These are phyloP conservation scores for Crocallis elinguaria DNA, from an alignment of 2,888 invertebrate species.

Conservation along the genomic window DNA sequence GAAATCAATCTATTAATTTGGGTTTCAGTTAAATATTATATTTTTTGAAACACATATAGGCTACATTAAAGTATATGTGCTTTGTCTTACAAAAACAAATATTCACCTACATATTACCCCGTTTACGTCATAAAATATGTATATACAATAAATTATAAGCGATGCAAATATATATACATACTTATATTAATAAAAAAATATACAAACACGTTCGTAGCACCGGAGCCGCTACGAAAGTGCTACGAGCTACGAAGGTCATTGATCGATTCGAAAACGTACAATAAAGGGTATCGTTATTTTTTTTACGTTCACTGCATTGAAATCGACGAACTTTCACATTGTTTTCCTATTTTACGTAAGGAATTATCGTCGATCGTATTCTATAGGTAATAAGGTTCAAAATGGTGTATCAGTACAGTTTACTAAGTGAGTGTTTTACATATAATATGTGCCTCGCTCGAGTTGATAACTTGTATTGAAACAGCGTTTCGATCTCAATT, in stretches of 20 bases:
- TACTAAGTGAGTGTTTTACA: neutral
- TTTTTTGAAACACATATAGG: too few relatives aligned
- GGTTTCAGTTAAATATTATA: too few relatives aligned
- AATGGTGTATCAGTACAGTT: neutral
- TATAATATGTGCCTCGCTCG: neutral
- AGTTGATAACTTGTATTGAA: neutral
- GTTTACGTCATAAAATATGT: too few relatives aligned
- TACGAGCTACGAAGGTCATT: slow-evolving; percentile 45
- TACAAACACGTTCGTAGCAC: slow-evolving; percentile 41
- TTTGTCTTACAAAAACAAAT: too few relatives aligned
- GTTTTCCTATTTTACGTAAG: neutral
- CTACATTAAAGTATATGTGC: too few relatives aligned
- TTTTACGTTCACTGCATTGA: slow-evolving; percentile 20
- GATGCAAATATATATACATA: slow-evolving; percentile 16
- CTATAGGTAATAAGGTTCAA: slow-evolving; percentile 7
- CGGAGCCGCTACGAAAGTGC: slow-evolving; percentile 41
- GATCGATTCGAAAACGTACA: slow-evolving; percentile 33
- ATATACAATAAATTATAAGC: neutral
- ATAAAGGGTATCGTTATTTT: slow-evolving; percentile 19
- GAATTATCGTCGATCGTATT: slow-evolving; percentile 2
- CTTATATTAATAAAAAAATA: slow-evolving; percentile 30
- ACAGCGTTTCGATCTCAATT: too few relatives aligned
- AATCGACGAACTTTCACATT: slow-evolving; percentile 6
- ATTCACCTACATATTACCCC: too few relatives aligned
- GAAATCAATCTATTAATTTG: too few relatives aligned